Evolutionary conservation across 2,797 vertebrate genomes (phyloP).

Genomic region (Gadopsis bispinosus): DNA sequence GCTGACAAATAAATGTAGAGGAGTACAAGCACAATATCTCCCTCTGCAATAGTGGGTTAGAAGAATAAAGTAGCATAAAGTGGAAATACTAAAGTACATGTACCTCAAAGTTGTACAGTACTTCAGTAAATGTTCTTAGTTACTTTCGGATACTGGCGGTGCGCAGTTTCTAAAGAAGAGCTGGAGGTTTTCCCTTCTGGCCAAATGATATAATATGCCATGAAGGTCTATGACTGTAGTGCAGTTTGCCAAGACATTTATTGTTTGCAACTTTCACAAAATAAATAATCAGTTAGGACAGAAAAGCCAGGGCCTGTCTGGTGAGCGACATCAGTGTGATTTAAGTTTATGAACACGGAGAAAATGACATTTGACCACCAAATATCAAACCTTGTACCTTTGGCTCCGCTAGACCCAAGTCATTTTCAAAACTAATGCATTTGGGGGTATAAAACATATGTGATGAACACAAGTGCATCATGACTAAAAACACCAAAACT

Average conservation of each 20-base stretch:
- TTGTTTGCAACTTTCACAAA: neutral
- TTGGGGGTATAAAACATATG: neutral
- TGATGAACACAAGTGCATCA: neutral
- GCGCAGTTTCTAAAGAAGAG: neutral
- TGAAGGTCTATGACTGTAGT: neutral
- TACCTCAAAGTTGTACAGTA: neutral
- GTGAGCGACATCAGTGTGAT: neutral
- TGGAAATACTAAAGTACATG: neutral
- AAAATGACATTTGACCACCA: neutral
- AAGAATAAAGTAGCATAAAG: neutral
- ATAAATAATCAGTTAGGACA: neutral
- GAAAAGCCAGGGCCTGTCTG: neutral
- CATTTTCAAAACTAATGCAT: neutral
- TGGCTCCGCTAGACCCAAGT: neutral
- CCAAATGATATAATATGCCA: neutral
- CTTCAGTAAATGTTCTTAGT: too few species aligned
- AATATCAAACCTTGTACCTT: neutral
- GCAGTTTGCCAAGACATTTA: neutral
- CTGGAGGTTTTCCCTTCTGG: neutral
- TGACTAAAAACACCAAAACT: neutral
- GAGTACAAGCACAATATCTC: neutral
- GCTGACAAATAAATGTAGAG: neutral
- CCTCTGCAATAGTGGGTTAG: neutral
- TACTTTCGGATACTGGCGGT: too few species aligned
- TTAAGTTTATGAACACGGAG: neutral